Percentiles rank a stretch among this genome's conserved stretches.
phyloP scores from a whole-genome alignment of 2,888 invertebrate species.

The Phrixothrix hirtus region DNA sequence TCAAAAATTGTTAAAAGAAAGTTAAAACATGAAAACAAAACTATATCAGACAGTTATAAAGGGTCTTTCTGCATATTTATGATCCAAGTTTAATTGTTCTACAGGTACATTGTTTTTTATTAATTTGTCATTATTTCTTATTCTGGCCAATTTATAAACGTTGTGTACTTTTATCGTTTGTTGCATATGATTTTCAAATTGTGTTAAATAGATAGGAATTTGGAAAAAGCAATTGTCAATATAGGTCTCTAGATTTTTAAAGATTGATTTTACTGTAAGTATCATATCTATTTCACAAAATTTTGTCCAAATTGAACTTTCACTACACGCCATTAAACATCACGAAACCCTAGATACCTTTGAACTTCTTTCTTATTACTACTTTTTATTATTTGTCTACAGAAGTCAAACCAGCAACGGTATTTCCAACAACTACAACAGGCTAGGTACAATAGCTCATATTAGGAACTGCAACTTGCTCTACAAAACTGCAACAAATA shows the following conservation, averaged over 20 bases:
- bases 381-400: conserved; percentile 64
- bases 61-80: conserved; percentile 82
- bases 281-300: conserved; percentile 88
- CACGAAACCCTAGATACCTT: conserved; percentile 76
- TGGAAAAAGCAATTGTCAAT: conserved; percentile 40
- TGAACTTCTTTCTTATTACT: conserved; percentile 46
- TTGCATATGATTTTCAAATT: conserved; percentile 82
- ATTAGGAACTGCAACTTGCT: conserved; percentile 52
- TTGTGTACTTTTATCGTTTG: conserved; percentile 87
- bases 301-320: conserved; percentile 86
- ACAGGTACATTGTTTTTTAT: conserved; percentile 58
- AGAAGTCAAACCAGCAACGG: conserved; percentile 78
- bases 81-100: conserved; percentile 62
- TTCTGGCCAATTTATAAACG: conserved; percentile 73
- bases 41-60: conserved; percentile 79
- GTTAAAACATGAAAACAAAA: conserved; percentile 73
- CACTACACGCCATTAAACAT: conserved; percentile 82
- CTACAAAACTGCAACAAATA: conserved; percentile 50
- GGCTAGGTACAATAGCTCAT: conserved; percentile 64
- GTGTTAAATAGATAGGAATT: conserved; percentile 71
- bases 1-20: conserved; percentile 62
- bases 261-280: conserved; percentile 60
- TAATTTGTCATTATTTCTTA: conserved; percentile 53
- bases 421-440: conserved; percentile 63
- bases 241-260: conserved; percentile 37